Conservation (phyloP, 2,113 vertebrate species). For the Ramphastos sulfuratus region DNA sequence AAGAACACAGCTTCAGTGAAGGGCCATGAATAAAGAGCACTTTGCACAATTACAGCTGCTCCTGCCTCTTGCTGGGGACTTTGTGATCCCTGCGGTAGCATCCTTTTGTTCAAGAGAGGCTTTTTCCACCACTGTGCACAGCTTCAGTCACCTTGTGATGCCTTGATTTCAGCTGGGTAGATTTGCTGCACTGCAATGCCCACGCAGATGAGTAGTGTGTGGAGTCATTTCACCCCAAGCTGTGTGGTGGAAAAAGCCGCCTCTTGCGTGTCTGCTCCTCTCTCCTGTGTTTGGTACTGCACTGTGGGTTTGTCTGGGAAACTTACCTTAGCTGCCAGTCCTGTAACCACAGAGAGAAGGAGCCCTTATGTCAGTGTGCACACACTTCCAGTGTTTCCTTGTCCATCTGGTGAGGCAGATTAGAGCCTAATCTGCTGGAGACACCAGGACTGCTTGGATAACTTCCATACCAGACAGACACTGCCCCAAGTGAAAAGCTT, state of each 20-base stretch:
- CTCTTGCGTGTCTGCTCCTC: accelerated
- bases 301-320: not conserved
- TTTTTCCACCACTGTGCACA: not conserved
- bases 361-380: not conserved
- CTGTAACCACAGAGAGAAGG: not conserved
- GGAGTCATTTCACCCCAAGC: not conserved
- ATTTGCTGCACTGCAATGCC: not conserved
- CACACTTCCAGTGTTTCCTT: not conserved
- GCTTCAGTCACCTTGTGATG: not conserved
- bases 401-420: not conserved
- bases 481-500: not conserved
- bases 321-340: not conserved
- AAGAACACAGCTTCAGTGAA: not conserved
- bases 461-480: not conserved
- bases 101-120: not conserved
- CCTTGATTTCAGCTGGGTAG: not conserved
- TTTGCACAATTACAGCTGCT: conserved; percentile 1
- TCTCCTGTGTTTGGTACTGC: not conserved
- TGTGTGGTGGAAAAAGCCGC: not conserved
- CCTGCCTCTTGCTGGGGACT: not conserved
- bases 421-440: not conserved
- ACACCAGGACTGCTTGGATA: not conserved
- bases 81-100: not conserved
- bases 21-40: conserved; percentile 10
- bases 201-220: not conserved